These are phyloP conservation scores for Ophioninae sp. DNA, from an alignment of 2,888 invertebrate genomes.

Conservation along the genomic window DNA sequence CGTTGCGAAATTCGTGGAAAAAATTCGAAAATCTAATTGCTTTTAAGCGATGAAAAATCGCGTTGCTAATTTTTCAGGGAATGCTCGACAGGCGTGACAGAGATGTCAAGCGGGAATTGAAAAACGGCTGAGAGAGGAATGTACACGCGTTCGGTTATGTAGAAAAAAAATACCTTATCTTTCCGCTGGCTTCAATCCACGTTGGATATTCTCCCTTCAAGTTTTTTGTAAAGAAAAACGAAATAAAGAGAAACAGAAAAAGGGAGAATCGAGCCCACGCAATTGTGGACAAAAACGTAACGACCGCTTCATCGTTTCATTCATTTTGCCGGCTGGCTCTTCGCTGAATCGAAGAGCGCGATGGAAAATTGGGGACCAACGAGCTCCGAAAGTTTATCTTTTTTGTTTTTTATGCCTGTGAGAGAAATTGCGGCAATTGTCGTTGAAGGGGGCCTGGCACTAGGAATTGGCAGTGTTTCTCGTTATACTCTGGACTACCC, in stretches of 20 bases:
- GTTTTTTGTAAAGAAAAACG: background rate
- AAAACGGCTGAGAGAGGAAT: conserved; percentile 56
- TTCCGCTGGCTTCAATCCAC: background rate
- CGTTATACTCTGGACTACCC: conserved; percentile 86
- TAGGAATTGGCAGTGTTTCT: conserved; percentile 78
- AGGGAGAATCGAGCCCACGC: background rate
- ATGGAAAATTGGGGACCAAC: background rate
- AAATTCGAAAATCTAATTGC: background rate
- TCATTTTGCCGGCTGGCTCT: background rate
- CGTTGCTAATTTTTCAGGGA: conserved; percentile 21
- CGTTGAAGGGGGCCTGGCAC: conserved; percentile 76
- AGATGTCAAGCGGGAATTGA: conserved; percentile 25
- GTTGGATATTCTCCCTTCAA: background rate
- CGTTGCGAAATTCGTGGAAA: background rate
- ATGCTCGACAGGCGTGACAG: conserved; percentile 39
- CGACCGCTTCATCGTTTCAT: background rate
- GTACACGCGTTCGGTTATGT: conserved; percentile 33
- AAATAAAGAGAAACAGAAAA: background rate
- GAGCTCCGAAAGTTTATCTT: conserved; percentile 70
- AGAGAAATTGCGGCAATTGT: conserved; percentile 77
- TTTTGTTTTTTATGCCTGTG: conserved; percentile 78
- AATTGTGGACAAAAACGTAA: background rate
- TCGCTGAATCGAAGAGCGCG: background rate
- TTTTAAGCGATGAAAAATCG: conserved; percentile 20
- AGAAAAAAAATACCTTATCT: conserved; percentile 25